phyloP scores from a whole-genome alignment of 1,140 invertebrate species.

The Mycetomoellerius zeteki region DNA sequence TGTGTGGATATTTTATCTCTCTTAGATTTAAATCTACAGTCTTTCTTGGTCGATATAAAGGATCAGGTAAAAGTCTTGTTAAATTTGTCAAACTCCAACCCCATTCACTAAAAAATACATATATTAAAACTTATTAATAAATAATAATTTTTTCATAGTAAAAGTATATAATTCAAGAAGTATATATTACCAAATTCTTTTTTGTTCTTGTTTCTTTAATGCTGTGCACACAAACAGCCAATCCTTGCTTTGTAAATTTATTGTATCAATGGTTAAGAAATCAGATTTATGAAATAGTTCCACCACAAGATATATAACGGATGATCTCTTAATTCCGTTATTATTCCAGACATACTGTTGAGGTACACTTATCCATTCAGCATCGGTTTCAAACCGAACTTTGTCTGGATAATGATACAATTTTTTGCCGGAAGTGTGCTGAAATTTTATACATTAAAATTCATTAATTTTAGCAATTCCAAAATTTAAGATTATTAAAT shows the following conservation, averaged over 20 bases:
- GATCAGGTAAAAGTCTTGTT: slow-evolving; percentile 87
- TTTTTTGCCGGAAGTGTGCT: slow-evolving; percentile 80
- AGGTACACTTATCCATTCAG: slow-evolving; percentile 86
- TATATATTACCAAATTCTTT: slow-evolving; percentile 90
- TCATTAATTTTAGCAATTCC: not conserved
- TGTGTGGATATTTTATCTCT: slow-evolving; percentile 87
- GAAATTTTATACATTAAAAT: slow-evolving; percentile 47
- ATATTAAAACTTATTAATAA: slow-evolving; percentile 17
- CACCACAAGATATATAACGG: slow-evolving; percentile 88
- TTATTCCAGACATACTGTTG: slow-evolving; percentile 84
- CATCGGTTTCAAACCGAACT: slow-evolving; percentile 77
- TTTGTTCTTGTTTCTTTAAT: slow-evolving; percentile 84
- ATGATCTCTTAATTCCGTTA: slow-evolving; percentile 69
- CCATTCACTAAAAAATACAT: slow-evolving; percentile 87
- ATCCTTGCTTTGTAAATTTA: slow-evolving; percentile 89
- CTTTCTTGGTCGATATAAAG: slow-evolving; percentile 86
- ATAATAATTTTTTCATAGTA: slow-evolving; percentile 1
- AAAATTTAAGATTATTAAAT: no score
- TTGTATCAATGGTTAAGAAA: slow-evolving; percentile 86
- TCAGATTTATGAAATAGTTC: slow-evolving; percentile 85
- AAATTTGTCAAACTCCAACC: slow-evolving; percentile 90
- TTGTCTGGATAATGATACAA: slow-evolving; percentile 74
- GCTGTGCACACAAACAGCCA: slow-evolving; percentile 92
- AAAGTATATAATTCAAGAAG: not conserved
- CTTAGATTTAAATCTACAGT: slow-evolving; percentile 89